Percentiles rank a stretch among this genome's conserved stretches.
Evolutionary conservation across 1,140 invertebrate species (phyloP).

Genomic region (Brachionus manjavacas): DNA sequence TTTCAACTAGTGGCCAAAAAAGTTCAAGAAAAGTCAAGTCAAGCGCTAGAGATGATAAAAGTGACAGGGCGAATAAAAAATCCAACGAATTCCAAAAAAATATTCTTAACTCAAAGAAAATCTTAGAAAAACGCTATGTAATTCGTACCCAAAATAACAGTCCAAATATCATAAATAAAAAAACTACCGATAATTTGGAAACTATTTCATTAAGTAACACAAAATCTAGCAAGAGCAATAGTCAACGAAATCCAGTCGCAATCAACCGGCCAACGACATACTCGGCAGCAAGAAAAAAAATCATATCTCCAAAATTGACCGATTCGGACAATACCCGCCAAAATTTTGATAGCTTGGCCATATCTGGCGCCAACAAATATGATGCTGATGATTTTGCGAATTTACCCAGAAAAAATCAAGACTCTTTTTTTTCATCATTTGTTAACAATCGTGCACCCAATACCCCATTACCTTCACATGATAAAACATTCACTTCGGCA

Average conservation of each 20-base stretch:
- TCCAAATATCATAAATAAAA: neutral
- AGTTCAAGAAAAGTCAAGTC: neutral
- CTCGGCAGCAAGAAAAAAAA: neutral
- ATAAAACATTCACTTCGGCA: neutral
- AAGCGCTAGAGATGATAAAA: neutral
- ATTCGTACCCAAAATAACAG: neutral
- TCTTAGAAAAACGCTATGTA: neutral
- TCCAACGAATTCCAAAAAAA: neutral
- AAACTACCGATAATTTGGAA: neutral
- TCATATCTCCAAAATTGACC: neutral
- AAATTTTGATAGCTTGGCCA: neutral
- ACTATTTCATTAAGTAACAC: neutral
- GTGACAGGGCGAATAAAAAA: neutral
- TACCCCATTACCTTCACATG: slow-evolving; percentile 2
- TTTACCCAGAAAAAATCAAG: neutral
- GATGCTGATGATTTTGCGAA: neutral
- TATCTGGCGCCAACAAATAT: neutral
- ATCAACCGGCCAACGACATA: neutral
- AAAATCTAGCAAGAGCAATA: neutral
- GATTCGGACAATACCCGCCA: neutral
- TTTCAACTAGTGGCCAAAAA: neutral
- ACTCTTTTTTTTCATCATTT: slow-evolving; percentile 13
- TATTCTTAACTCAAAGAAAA: neutral
- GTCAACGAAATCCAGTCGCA: neutral
- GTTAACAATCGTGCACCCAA: neutral